A percentile compares a stretch with the other conserved stretches of the same genome.
These are phyloP conservation scores for Drosophila koepferae DNA, from an alignment of 2,888 invertebrate genomes.

Conservation along the genomic window DNA sequence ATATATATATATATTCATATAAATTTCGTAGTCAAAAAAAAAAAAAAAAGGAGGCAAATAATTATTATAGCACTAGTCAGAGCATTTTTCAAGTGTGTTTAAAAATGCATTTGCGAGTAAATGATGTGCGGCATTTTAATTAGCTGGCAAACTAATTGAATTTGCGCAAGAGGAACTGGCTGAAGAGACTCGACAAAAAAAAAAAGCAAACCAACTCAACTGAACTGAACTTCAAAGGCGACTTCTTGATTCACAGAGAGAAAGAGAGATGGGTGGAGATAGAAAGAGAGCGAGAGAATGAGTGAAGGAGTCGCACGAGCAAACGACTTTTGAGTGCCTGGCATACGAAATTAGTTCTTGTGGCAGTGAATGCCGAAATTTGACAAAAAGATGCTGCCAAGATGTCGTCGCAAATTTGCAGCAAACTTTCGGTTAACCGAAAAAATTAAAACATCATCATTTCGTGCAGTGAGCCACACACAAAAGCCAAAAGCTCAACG, in stretches of 20 bases:
- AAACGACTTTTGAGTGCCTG: slow-evolving; percentile 65
- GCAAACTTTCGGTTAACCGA: slow-evolving; percentile 74
- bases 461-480: slow-evolving; percentile 74
- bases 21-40: background rate
- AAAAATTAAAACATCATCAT: slow-evolving; percentile 80
- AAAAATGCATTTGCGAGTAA: slow-evolving; percentile 67
- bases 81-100: slow-evolving; percentile 57
- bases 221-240: slow-evolving; percentile 65
- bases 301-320: slow-evolving; percentile 51
- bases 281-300: slow-evolving; percentile 4
- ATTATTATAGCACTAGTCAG: slow-evolving; percentile 45
- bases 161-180: slow-evolving; percentile 39
- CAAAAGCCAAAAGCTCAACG: slow-evolving; percentile 58
- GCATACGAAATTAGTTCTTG: slow-evolving; percentile 75
- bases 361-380: slow-evolving; percentile 41
- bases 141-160: slow-evolving; percentile 66
- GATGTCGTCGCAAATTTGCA: slow-evolving; percentile 58
- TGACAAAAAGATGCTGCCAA: slow-evolving; percentile 43
- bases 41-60: background rate
- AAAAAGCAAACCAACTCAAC: slow-evolving; percentile 17
- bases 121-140: slow-evolving; percentile 74
- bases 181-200: slow-evolving; percentile 7
- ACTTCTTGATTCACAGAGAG: slow-evolving; percentile 52
- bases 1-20: background rate
- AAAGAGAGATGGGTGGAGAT: background rate